Evolutionary conservation across 2,888 invertebrate species (phyloP).

Genomic region (Pyrochroa serraticornis): DNA sequence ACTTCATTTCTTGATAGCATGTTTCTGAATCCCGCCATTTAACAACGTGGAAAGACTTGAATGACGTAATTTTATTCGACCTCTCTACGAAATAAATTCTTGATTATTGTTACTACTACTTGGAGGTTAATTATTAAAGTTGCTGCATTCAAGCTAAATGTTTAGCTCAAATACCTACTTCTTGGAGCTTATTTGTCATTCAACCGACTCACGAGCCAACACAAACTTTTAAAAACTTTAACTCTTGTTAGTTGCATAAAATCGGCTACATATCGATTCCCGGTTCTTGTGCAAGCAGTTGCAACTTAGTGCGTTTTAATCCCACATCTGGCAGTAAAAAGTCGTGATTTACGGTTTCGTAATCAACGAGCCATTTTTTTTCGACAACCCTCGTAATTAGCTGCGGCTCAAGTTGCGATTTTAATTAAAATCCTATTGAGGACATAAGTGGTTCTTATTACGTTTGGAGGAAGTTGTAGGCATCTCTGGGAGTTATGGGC

Average conservation of each 20-base stretch:
- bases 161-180: constrained; percentile 10
- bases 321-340: constrained; percentile 9
- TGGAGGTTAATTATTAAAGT: constrained; percentile 13
- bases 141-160: constrained; percentile 3
- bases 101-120: too few relatives aligned
- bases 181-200: constrained; percentile 31
- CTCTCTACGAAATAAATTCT: too few relatives aligned
- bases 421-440: constrained; percentile 25
- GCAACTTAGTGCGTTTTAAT: constrained; percentile 20
- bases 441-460: constrained; percentile 18
- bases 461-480: constrained; percentile 18
- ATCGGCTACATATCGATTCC: constrained; percentile 35
- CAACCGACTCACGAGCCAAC: constrained; percentile 28
- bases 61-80: too few relatives aligned
- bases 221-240: constrained; percentile 35
- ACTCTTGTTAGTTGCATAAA: constrained; percentile 37
- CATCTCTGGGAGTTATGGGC: constrained; percentile 14
- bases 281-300: constrained; percentile 19
- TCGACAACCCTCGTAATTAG: constrained; percentile 3
- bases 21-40: neutral
- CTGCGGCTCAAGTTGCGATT: constrained; percentile 4
- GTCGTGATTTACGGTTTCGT: constrained; percentile 6
- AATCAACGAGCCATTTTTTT: neutral
- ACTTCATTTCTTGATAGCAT: constrained; percentile 18
- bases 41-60: too few relatives aligned